Evolutionary conservation across 1,140 invertebrate species (phyloP).

Genomic region (Hyposmocoma kahamanoa): DNA sequence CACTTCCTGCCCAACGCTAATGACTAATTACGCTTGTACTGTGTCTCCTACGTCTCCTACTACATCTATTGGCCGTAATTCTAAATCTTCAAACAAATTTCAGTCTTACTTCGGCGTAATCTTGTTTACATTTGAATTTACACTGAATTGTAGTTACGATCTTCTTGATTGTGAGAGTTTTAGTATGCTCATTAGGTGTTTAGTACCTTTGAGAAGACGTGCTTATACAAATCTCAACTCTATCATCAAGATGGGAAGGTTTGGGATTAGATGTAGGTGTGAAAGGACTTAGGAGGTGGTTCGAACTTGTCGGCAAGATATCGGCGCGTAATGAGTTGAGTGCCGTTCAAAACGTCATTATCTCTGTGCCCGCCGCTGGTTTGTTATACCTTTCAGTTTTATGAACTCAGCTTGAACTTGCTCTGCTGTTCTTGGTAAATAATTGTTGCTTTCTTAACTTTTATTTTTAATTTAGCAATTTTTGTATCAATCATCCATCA

Average conservation of each 20-base stretch:
- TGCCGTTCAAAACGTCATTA: constrained; percentile 61
- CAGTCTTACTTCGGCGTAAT: constrained; percentile 14
- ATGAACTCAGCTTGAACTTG: no score
- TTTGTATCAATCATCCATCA: no score
- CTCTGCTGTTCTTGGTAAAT: neutral
- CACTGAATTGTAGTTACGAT: constrained; percentile 21
- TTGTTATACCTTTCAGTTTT: neutral
- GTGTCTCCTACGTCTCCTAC: constrained; percentile 40
- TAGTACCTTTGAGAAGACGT: constrained; percentile 27
- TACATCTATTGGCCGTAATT: constrained; percentile 24
- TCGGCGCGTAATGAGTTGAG: constrained; percentile 63
- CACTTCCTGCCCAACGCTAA: constrained; percentile 57
- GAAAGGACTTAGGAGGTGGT: constrained; percentile 20
- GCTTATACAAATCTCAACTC: constrained; percentile 14
- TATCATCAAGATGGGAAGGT: constrained; percentile 6
- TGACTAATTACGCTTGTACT: constrained; percentile 61
- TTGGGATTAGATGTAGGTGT: constrained; percentile 16
- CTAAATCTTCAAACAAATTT: constrained; percentile 14
- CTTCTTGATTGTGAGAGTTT: constrained; percentile 23
- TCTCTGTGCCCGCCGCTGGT: constrained; percentile 24
- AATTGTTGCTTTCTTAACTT: no score
- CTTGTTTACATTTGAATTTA: constrained; percentile 8
- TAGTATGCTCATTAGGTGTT: constrained; percentile 55
- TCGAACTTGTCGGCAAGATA: constrained; percentile 44
- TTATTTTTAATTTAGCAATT: no score